These are phyloP conservation scores for Drosophila ohnishii DNA, from an alignment of 1,140 invertebrate species.

Conservation along the genomic window DNA sequence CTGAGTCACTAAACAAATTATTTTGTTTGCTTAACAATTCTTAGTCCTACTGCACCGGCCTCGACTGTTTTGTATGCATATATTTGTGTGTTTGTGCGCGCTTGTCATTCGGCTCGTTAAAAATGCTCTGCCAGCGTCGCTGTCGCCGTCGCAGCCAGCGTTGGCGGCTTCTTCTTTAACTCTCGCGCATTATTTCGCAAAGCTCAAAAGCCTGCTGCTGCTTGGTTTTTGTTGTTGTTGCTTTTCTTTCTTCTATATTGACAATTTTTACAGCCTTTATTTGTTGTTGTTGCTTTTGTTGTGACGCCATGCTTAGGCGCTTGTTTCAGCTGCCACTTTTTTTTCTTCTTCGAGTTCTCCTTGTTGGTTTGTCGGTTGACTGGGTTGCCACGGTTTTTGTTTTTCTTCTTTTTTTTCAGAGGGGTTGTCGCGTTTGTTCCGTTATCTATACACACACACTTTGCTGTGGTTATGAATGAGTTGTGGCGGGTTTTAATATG, in stretches of 20 bases:
- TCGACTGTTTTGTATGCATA: constrained; percentile 30
- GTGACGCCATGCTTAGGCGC: constrained; percentile 78
- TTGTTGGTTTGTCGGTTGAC: constrained; percentile 61
- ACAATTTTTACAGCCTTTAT: constrained; percentile 78
- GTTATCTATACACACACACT: constrained; percentile 65
- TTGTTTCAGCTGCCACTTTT: constrained; percentile 67
- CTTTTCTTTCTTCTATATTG: constrained; percentile 72
- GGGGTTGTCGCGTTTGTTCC: constrained; percentile 62
- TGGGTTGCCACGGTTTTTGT: constrained; percentile 56
- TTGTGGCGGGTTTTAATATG: constrained; percentile 32
- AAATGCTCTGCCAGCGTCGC: constrained; percentile 49
- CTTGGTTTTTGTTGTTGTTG: constrained; percentile 51
- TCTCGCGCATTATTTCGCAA: constrained; percentile 75
- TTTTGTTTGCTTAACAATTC: not conserved
- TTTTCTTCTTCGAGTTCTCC: constrained; percentile 34
- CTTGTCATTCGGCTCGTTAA: constrained; percentile 75
- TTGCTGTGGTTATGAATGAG: constrained; percentile 69
- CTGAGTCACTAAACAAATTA: not conserved
- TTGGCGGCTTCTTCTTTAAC: constrained; percentile 75
- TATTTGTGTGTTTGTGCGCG: constrained; percentile 50
- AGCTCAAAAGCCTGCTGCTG: constrained; percentile 57
- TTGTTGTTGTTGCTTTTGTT: constrained; percentile 49
- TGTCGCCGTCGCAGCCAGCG: constrained; percentile 32
- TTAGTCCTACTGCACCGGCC: not conserved
- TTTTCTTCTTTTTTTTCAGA: constrained; percentile 54